These are phyloP conservation scores for Hymenochirus boettgeri DNA, from an alignment of 2,113 vertebrate species.

Conservation along the genomic window DNA sequence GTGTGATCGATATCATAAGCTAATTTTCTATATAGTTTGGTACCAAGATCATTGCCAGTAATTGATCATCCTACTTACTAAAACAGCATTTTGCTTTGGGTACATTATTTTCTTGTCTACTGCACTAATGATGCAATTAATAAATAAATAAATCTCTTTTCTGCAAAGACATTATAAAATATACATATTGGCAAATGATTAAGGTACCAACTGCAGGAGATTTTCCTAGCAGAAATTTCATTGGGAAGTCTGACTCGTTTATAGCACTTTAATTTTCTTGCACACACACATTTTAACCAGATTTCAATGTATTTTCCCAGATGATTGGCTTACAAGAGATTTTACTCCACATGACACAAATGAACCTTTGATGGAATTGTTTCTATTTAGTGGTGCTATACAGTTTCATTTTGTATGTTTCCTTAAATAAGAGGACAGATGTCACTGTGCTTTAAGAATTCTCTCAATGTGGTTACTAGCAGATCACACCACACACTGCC, in stretches of 20 bases:
- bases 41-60: too few relatives aligned
- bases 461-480: slow-evolving; percentile 8
- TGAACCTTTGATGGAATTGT: slow-evolving; percentile 41
- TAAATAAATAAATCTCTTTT: too few relatives aligned
- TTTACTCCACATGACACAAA: slow-evolving; percentile 23
- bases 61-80: too few relatives aligned
- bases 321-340: slow-evolving; percentile 35
- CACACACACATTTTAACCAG: background rate
- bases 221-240: too few relatives aligned
- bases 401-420: slow-evolving; percentile 35
- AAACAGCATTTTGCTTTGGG: too few relatives aligned
- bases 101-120: too few relatives aligned
- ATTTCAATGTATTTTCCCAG: slow-evolving; percentile 40
- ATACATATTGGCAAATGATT: too few relatives aligned
- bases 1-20: slow-evolving; percentile 22
- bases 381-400: slow-evolving; percentile 21
- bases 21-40: background rate
- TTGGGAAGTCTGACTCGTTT: too few relatives aligned
- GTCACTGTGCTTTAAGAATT: slow-evolving; percentile 26
- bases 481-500: slow-evolving; percentile 18
- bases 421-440: slow-evolving; percentile 33
- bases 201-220: too few relatives aligned
- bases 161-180: too few relatives aligned
- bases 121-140: too few relatives aligned
- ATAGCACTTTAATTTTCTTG: background rate